A percentile compares a stretch with the other conserved stretches of the same genome.
Evolutionary conservation across 2,888 invertebrate species (phyloP).

Genomic region (Amphipoea lucens): DNA sequence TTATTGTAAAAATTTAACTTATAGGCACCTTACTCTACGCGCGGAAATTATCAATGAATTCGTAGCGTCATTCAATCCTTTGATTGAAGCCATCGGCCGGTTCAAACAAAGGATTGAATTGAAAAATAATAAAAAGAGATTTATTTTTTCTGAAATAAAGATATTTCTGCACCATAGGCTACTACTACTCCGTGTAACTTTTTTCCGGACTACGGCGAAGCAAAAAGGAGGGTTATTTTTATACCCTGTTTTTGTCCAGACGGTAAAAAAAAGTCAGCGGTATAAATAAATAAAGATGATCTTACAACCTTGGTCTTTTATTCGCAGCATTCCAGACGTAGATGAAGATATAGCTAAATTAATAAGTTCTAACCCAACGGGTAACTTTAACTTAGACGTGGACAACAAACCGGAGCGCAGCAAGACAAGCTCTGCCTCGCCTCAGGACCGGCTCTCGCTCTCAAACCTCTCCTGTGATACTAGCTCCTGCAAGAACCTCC

Average conservation of each 20-base stretch:
- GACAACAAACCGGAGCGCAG: constrained; percentile 76
- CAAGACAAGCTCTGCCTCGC: constrained; percentile 80
- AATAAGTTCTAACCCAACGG: constrained; percentile 83
- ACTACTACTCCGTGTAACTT: neutral
- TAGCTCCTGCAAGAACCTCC: constrained; percentile 87
- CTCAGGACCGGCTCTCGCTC: constrained; percentile 83
- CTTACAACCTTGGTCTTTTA: constrained; percentile 23
- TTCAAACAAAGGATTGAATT: too few relatives aligned
- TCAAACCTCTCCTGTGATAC: constrained; percentile 88
- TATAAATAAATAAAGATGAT: neutral
- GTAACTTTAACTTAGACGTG: constrained; percentile 79
- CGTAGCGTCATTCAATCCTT: too few relatives aligned
- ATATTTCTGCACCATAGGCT: too few relatives aligned
- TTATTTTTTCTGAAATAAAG: too few relatives aligned
- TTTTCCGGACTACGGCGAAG: too few relatives aligned
- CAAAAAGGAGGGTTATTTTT: neutral
- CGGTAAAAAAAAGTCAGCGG: neutral
- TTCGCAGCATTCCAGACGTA: constrained; percentile 89
- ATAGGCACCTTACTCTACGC: too few relatives aligned
- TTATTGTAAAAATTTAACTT: too few relatives aligned
- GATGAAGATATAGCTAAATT: constrained; percentile 89
- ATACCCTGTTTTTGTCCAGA: neutral
- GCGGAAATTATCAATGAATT: too few relatives aligned
- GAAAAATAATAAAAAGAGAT: too few relatives aligned
- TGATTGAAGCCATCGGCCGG: too few relatives aligned